Evolutionary conservation across 2,888 invertebrate species (phyloP), one percentile per base, ranked within the genome.

Genomic region (Azorinus chamasolen): DNA sequence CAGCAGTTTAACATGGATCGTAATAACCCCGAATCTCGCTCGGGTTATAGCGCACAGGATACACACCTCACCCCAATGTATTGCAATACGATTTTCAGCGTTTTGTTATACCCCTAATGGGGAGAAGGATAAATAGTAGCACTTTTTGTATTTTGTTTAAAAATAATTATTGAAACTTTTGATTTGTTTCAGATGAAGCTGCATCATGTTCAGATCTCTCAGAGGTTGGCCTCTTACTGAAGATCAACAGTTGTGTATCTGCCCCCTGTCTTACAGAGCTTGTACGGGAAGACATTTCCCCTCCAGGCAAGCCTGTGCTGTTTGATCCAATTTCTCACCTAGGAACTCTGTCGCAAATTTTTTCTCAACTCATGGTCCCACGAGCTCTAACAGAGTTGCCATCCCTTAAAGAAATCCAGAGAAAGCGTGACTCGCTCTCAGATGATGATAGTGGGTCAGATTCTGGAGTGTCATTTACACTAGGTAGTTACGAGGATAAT

Each of bases 241-340:
- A 51, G 25, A 50, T 77, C 20, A 63, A 63, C 46, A 57, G 45
- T 5, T 83, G 78, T 22, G 75, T 82, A 6, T 89, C 89, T 0
- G 84, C 88, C 6, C 88, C 89, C 1, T 76, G 83, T 43, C 65
- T 89, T 6, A 82, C 80, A 14, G 87, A 86, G 51, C 77, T 82
- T 59, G 51, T 86, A 6, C 76, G 84, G 16, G 55, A 85, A 50
- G 83, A 84, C 65, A 27, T 84, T 14, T 41, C 57, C 43, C 59
- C 57, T n/a, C 18, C 62, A 12, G 53, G 61, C 22, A 48, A 54
- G n/a, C 43, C 50, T 24, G 50, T 66, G 16, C n/a, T 66, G 32
- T 59, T 54, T 54, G 64, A 63, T 46, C 66, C 70, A 5, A 54
- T 71, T 1, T 63, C 66, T n/a, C 46, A 72, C 0, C 16, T 32